These are phyloP conservation scores for Petrosia ficiformis DNA, from an alignment of 37 sponge, comb jelly and placozoan species.

Conservation along the genomic window DNA sequence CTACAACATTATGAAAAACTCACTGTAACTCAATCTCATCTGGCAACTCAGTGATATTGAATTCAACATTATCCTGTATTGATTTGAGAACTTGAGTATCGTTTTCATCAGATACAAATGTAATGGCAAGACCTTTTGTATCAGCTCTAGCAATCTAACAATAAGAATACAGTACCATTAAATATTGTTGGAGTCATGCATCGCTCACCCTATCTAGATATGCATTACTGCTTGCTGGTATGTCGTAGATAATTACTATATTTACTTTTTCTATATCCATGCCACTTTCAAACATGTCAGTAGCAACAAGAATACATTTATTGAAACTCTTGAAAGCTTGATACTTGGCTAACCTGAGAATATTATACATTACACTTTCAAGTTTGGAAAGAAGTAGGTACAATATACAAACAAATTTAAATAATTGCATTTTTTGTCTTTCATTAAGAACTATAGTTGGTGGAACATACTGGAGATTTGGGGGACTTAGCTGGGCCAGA, in stretches of 20 bases:
- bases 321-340: conserved; percentile 94
- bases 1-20: conserved; percentile 26
- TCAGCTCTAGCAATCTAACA: conserved; percentile 87
- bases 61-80: conserved; percentile 96
- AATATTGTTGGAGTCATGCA: background rate
- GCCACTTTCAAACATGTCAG: conserved; percentile 96
- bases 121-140: conserved; percentile 98
- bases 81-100: conserved; percentile 93
- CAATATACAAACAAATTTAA: background rate
- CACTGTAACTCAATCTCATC: conserved; percentile 97
- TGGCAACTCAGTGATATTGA: conserved; percentile 94
- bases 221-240: conserved; percentile 96
- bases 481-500: no score
- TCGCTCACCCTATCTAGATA: conserved; percentile 92
- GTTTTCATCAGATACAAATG: conserved; percentile 92
- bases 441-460: no score
- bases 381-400: conserved; percentile 4
- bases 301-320: conserved; percentile 95
- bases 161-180: background rate
- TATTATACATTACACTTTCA: no score
- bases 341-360: conserved; percentile 82
- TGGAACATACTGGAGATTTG: no score
- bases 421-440: conserved; percentile 4
- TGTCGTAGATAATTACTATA: conserved; percentile 99
- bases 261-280: conserved; percentile 99